Conservation (phyloP, 23 tunicate genomes). For the Diplosoma virens region DNA sequence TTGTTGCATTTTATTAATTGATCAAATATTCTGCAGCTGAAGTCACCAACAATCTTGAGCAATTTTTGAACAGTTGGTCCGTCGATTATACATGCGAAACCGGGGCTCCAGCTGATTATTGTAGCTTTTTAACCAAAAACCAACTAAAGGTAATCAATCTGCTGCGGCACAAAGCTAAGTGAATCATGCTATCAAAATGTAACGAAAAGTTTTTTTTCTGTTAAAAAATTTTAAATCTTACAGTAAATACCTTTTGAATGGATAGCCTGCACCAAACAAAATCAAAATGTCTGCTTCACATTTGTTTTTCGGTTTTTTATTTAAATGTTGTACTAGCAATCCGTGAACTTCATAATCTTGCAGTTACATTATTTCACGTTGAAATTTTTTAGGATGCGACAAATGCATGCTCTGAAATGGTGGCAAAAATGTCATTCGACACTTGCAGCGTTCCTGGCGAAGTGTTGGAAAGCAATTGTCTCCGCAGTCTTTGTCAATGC, state of each 20-base stretch:
- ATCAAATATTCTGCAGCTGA: conserved; percentile 7
- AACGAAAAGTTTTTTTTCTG: not conserved
- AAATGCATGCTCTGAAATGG: conserved; percentile 26
- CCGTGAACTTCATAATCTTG: too few species aligned
- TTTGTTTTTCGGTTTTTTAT: too few species aligned
- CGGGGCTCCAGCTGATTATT: conserved; percentile 36
- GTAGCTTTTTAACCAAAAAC: conserved; percentile 43
- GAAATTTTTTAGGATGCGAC: conserved; percentile 30
- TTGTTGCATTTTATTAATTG: not conserved
- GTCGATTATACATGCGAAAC: conserved; percentile 44
- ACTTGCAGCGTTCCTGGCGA: conserved; percentile 10
- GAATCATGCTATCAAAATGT: not conserved
- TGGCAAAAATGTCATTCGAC: not conserved
- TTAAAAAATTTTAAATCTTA: too few species aligned
- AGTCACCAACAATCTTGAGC: conserved; percentile 27
- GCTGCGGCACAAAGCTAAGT: not conserved
- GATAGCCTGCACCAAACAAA: too few species aligned
- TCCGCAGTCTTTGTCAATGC: conserved; percentile 63
- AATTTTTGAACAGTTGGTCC: conserved; percentile 66
- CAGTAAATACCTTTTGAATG: too few species aligned
- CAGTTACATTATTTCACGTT: not conserved
- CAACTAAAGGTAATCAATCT: conserved; percentile 45
- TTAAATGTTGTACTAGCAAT: too few species aligned
- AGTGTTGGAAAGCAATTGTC: conserved; percentile 44
- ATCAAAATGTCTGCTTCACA: too few species aligned